Evolutionary conservation across 2,888 invertebrate species (phyloP).

Genomic region (Epinotia bilunana): DNA sequence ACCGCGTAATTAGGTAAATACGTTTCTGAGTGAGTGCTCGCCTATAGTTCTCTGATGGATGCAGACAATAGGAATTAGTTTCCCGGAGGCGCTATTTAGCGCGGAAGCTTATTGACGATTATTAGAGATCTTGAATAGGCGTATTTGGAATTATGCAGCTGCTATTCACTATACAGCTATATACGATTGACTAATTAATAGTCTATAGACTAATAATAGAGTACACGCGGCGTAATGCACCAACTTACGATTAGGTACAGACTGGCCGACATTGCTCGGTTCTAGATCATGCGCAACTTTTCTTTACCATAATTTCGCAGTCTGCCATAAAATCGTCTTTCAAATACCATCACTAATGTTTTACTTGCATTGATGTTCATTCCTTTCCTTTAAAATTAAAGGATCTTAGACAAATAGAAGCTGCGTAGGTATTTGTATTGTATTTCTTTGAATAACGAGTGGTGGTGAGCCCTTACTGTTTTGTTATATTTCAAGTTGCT

Average conservation of each 20-base stretch:
- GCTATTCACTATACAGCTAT: neutral
- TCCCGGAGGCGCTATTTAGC: neutral
- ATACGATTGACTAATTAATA: neutral
- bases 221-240: no score
- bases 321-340: no score
- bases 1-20: neutral
- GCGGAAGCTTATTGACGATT: slow-evolving; percentile 2
- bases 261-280: no score
- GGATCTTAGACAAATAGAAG: no score
- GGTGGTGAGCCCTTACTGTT: neutral
- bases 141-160: neutral
- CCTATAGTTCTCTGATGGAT: neutral
- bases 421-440: neutral
- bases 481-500: neutral
- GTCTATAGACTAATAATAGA: no score
- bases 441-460: neutral
- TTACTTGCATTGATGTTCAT: no score
- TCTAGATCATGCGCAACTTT: no score
- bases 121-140: neutral
- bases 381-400: no score
- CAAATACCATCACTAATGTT: no score
- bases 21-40: neutral
- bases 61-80: slow-evolving; percentile 6
- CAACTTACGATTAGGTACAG: no score
- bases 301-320: no score